phyloP scores from a whole-genome alignment of 2,113 vertebrate species.

The Hemiprocne comata region DNA sequence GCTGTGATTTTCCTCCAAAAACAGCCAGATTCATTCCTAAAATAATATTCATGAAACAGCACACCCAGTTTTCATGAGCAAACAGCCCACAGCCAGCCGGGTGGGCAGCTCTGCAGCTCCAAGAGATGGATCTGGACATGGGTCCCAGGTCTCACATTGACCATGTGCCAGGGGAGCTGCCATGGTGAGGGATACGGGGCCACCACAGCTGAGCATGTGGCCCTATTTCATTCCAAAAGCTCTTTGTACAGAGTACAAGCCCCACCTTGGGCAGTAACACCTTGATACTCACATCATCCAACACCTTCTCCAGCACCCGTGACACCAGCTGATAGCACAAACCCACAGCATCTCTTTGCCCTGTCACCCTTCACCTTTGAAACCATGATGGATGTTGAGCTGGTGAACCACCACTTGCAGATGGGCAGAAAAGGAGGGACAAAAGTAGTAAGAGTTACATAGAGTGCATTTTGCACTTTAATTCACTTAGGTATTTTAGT shows the following conservation, averaged over 20 bases:
- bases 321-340: not conserved
- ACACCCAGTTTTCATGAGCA: not conserved
- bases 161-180: not conserved
- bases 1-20: not conserved
- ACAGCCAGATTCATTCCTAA: fast-evolving
- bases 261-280: not conserved
- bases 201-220: not conserved
- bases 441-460: not conserved
- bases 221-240: not conserved
- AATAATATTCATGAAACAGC: not conserved
- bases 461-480: not conserved
- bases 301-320: not conserved
- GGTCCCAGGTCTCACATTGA: no score
- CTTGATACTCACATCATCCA: fast-evolving
- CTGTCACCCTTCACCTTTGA: not conserved
- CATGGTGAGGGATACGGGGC: not conserved
- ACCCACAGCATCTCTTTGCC: not conserved
- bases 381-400: fast-evolving
- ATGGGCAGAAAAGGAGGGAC: not conserved
- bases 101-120: not conserved
- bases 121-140: fast-evolving
- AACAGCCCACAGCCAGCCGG: not conserved
- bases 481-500: not conserved
- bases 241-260: not conserved
- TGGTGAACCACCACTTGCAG: not conserved